These are phyloP conservation scores for Phyllotis vaccarum DNA, from an alignment of 2,797 vertebrate genomes.

Conservation along the genomic window DNA sequence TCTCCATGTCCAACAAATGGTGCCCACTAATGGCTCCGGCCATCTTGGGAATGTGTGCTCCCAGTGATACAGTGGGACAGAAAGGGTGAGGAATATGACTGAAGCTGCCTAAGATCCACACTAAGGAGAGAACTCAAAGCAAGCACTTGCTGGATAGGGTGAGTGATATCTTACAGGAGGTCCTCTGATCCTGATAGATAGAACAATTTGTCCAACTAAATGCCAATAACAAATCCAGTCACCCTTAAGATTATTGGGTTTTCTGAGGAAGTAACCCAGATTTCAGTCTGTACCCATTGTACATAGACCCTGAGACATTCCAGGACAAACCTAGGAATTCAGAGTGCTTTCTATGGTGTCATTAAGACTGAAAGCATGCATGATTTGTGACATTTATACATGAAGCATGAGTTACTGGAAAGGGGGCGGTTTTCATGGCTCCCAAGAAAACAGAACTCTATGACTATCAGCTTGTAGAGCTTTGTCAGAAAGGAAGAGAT, in stretches of 20 bases:
- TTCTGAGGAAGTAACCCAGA: constrained; percentile 12
- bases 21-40: not conserved
- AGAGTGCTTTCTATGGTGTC: not conserved
- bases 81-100: not conserved
- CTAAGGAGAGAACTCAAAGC: not conserved
- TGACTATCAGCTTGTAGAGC: not conserved
- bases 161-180: not conserved
- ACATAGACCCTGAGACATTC: not conserved
- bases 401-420: not conserved
- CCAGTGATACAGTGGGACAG: not conserved
- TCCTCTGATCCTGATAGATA: rapidly evolving
- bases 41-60: not conserved
- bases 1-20: not conserved
- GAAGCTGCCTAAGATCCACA: not conserved
- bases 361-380: not conserved
- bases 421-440: not conserved
- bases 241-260: not conserved
- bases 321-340: not conserved
- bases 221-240: not conserved
- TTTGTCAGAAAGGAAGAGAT: not conserved
- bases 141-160: not conserved
- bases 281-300: not conserved
- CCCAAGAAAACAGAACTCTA: not conserved
- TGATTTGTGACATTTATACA: not conserved
- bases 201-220: constrained; percentile 4